Conservation (phyloP, 2,113 vertebrate species). For the Arvicanthis niloticus region DNA sequence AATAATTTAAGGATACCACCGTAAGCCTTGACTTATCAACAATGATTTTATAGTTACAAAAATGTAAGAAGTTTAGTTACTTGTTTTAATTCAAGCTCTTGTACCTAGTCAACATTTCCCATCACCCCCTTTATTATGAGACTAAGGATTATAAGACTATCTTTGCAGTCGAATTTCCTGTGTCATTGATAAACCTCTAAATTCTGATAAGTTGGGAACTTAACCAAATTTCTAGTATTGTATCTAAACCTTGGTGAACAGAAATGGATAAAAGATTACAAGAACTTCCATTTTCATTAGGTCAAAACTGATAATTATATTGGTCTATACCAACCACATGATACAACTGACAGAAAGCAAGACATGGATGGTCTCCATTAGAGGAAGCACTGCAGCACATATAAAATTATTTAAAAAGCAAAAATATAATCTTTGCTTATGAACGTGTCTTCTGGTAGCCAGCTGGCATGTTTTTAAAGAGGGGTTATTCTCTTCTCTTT, state of each 20-base stretch:
- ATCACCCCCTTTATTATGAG: background rate
- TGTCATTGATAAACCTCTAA: background rate
- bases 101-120: background rate
- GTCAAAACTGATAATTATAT: background rate
- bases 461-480: background rate
- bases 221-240: background rate
- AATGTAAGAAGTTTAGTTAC: background rate
- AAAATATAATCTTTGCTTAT: background rate
- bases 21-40: background rate
- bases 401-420: background rate
- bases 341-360: rapidly evolving
- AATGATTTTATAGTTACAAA: background rate
- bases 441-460: background rate
- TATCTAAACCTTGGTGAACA: background rate
- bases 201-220: background rate
- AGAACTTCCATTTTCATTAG: background rate
- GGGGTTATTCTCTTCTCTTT: background rate
- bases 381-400: background rate
- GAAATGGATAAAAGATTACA: background rate
- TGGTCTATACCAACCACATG: background rate
- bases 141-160: background rate
- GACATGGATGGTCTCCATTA: background rate
- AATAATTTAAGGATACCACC: background rate
- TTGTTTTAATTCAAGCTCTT: background rate
- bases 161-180: background rate